phyloP scores from a whole-genome alignment of 1,140 invertebrate genomes.

The Ostrea edulis region DNA sequence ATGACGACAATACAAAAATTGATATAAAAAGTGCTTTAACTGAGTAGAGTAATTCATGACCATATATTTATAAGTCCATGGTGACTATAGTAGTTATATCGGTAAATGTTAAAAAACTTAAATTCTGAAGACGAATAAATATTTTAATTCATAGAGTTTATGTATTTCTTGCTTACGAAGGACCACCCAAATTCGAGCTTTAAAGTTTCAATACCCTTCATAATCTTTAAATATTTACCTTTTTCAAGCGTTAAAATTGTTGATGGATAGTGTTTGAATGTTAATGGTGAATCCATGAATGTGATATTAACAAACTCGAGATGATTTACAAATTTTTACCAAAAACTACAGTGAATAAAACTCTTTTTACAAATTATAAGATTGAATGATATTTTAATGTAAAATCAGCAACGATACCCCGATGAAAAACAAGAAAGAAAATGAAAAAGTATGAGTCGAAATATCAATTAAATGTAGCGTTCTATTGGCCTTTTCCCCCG shows the following conservation, averaged over 20 bases:
- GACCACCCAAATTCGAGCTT: conserved; percentile 20
- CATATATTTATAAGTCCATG: too few relatives aligned
- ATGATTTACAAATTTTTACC: not conserved
- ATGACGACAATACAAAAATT: too few relatives aligned
- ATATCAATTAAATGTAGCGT: too few relatives aligned
- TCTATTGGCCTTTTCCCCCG: too few relatives aligned
- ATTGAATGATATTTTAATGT: too few relatives aligned
- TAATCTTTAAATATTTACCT: conserved; percentile 7
- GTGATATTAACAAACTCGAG: not conserved
- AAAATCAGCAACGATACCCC: too few relatives aligned
- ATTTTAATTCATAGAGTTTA: not conserved
- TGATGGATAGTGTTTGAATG: conserved; percentile 2
- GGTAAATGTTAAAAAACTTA: too few relatives aligned
- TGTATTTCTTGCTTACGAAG: not conserved
- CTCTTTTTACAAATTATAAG: not conserved
- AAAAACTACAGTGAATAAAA: not conserved
- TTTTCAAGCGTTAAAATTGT: conserved; percentile 25
- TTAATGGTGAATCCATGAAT: not conserved
- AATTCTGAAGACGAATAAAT: not conserved
- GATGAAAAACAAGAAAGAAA: too few relatives aligned
- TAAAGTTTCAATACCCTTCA: not conserved
- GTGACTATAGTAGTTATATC: too few relatives aligned
- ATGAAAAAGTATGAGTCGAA: too few relatives aligned
- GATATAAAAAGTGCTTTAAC: too few relatives aligned
- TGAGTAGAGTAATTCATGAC: too few relatives aligned